These are phyloP conservation scores for Lytechinus pictus DNA, from an alignment of 35 echinoderm and acorn worm species.

Conservation along the genomic window DNA sequence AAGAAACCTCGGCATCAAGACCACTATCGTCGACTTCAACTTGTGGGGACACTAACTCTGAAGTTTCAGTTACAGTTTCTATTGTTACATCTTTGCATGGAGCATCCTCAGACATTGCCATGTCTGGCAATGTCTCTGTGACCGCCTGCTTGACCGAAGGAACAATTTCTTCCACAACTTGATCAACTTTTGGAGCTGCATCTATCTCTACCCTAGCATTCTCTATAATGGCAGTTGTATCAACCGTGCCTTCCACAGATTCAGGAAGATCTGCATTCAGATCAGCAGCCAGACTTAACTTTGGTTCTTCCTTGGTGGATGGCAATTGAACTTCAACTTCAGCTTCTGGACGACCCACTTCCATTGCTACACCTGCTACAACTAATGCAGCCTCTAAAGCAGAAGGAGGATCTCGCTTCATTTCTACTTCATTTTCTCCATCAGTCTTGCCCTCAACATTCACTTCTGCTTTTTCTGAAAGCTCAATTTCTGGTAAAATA, in stretches of 20 bases:
- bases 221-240: constrained; percentile 21
- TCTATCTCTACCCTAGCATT: background rate
- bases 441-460: background rate
- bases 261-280: background rate
- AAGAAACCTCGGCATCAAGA: background rate
- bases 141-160: constrained; percentile 24
- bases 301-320: background rate
- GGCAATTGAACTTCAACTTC: background rate
- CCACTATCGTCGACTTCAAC: background rate
- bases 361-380: constrained; percentile 25
- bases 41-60: background rate
- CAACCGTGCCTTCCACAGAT: background rate
- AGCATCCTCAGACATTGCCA: background rate
- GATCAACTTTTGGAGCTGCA: background rate
- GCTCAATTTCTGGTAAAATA: background rate
- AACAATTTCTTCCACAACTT: background rate
- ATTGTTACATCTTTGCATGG: background rate
- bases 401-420: background rate
- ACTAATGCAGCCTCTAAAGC: background rate
- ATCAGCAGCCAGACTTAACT: background rate
- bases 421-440: background rate
- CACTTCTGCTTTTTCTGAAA: background rate
- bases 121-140: constrained; percentile 24
- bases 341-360: background rate
- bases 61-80: background rate